Conservation (phyloP, 2,113 vertebrate species). For the Arvicanthis niloticus region DNA sequence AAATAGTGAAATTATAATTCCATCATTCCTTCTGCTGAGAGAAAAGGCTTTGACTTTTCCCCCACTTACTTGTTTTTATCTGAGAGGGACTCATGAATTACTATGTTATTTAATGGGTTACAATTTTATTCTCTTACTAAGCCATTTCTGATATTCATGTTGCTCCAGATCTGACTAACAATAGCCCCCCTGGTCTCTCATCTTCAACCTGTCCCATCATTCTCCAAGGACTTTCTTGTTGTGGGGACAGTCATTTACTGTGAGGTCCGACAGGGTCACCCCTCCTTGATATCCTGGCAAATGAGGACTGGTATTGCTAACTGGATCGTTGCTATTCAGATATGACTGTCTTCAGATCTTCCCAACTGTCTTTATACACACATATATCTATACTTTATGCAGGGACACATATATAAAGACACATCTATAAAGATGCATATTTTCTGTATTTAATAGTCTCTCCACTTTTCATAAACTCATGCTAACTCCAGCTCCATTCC, state of each 20-base stretch:
- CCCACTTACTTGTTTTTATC: background rate
- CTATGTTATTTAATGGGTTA: background rate
- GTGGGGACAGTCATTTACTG: background rate
- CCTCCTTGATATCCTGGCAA: background rate
- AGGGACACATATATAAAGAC: background rate
- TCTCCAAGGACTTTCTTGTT: background rate
- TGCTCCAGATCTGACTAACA: background rate
- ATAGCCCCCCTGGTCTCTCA: background rate
- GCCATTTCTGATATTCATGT: background rate
- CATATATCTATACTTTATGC: background rate
- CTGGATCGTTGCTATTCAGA: background rate
- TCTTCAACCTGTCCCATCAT: background rate
- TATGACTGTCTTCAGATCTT: background rate
- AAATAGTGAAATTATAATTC: conserved; percentile 27
- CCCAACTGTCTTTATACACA: background rate
- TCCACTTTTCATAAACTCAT: background rate
- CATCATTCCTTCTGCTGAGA: background rate
- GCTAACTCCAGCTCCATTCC: background rate
- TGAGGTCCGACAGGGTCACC: background rate
- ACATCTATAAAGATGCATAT: background rate
- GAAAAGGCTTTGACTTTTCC: background rate
- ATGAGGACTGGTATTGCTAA: background rate
- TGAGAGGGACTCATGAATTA: background rate
- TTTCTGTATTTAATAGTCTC: background rate
- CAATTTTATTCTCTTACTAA: conserved; percentile 3